A percentile compares a stretch with the other conserved stretches of the same genome.
phyloP scores from a whole-genome alignment of 2,797 vertebrate genomes.

The Esox masquinongy region DNA sequence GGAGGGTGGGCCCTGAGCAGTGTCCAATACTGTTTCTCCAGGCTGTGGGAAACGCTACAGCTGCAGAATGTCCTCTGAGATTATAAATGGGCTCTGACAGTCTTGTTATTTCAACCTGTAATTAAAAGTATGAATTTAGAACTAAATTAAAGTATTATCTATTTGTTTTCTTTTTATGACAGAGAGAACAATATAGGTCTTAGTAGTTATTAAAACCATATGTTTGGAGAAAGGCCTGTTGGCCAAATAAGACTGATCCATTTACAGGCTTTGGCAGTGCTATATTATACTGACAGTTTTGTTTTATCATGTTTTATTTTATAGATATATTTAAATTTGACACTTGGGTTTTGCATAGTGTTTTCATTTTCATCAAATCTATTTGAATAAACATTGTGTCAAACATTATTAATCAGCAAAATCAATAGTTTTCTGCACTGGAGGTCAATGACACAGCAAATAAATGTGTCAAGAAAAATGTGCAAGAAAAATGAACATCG shows the following conservation, averaged over 20 bases:
- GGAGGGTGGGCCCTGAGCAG: not conserved
- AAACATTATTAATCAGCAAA: constrained; percentile 10
- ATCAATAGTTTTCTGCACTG: not conserved
- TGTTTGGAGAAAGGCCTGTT: constrained; percentile 34
- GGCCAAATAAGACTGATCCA: constrained; percentile 33
- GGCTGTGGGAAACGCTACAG: constrained; percentile 16
- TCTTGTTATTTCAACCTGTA: constrained; percentile 32
- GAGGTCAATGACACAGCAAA: not conserved
- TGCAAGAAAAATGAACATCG: too few relatives aligned
- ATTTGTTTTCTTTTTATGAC: constrained; percentile 44
- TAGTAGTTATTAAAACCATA: constrained; percentile 39
- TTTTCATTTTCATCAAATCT: constrained; percentile 20
- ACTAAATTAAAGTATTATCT: constrained; percentile 40
- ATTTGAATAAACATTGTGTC: constrained; percentile 20
- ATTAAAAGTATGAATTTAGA: constrained; percentile 12
- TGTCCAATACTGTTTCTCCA: constrained; percentile 6
- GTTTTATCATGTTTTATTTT: constrained; percentile 29
- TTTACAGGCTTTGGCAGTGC: not conserved
- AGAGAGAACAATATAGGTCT: constrained; percentile 5
- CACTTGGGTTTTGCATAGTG: constrained; percentile 8
- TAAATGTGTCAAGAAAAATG: not conserved
- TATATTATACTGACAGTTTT: constrained; percentile 14
- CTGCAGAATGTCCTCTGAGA: constrained; percentile 15
- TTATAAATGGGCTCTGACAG: constrained; percentile 7
- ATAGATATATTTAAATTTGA: constrained; percentile 9